Evolutionary conservation across 2,888 invertebrate genomes (phyloP).

Genomic region (Boloria euphrosyne): DNA sequence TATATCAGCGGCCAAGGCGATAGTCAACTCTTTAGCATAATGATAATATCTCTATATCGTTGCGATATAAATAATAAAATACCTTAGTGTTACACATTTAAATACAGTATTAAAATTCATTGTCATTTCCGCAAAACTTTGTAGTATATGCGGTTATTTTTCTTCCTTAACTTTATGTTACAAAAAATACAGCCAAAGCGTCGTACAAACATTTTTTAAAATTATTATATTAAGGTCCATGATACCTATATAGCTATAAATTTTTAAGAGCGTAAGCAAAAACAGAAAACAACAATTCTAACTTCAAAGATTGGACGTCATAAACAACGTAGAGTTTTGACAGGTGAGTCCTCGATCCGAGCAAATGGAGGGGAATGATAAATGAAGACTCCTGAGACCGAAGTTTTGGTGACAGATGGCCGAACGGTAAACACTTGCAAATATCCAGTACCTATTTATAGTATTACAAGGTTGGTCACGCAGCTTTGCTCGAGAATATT

Average conservation of each 20-base stretch:
- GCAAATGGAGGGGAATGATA: slow-evolving; percentile 37
- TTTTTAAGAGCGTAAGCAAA: not conserved
- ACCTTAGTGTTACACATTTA: too few species aligned
- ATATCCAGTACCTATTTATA: slow-evolving; percentile 17
- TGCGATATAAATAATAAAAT: too few species aligned
- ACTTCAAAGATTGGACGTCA: slow-evolving; percentile 29
- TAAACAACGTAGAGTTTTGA: slow-evolving; percentile 39
- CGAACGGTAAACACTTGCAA: slow-evolving; percentile 24
- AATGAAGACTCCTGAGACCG: slow-evolving; percentile 36
- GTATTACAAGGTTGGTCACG: slow-evolving; percentile 13
- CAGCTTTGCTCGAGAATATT: not conserved
- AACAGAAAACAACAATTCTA: slow-evolving; percentile 15
- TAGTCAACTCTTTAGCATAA: too few species aligned
- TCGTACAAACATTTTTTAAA: too few species aligned
- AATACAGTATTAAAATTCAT: too few species aligned
- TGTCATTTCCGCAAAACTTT: too few species aligned
- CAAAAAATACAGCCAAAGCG: too few species aligned
- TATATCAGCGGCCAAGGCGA: too few species aligned
- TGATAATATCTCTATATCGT: too few species aligned
- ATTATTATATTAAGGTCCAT: too few species aligned
- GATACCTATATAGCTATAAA: slow-evolving; percentile 1
- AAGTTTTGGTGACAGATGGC: slow-evolving; percentile 43
- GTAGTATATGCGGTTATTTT: too few species aligned
- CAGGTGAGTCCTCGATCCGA: slow-evolving; percentile 36
- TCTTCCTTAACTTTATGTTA: too few species aligned